phyloP scores from a whole-genome alignment of 2,113 vertebrate genomes.

The Callocephalon fimbriatum region DNA sequence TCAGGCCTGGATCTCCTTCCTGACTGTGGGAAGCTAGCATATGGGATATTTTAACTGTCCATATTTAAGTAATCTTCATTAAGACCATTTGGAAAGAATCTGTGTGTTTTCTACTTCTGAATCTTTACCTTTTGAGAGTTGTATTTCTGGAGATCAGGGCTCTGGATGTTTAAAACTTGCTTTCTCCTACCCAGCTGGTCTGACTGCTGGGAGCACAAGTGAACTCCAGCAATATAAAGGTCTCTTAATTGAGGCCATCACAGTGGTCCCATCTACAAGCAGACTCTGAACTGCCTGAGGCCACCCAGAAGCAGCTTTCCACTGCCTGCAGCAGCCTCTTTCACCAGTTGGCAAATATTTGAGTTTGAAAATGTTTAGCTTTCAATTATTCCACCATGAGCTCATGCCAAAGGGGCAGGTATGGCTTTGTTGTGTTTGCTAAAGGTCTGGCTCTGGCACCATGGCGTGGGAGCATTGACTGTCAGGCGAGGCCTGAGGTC shows the following conservation, averaged over 20 bases:
- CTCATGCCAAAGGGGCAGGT: neutral
- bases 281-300: neutral
- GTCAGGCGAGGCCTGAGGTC: neutral
- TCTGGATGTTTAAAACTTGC: neutral
- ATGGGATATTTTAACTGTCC: neutral
- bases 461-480: neutral
- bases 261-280: neutral
- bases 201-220: neutral
- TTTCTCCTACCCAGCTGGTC: neutral
- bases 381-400: neutral
- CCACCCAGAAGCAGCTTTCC: neutral
- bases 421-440: neutral
- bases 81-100: neutral
- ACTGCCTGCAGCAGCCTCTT: neutral
- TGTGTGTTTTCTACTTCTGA: neutral
- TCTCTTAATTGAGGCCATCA: neutral
- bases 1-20: neutral
- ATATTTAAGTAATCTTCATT: neutral
- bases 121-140: neutral
- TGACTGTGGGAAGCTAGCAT: neutral
- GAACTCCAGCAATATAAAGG: neutral
- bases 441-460: neutral
- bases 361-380: neutral
- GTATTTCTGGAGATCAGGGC: neutral
- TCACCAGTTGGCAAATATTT: conserved; percentile 5